phyloP scores from a whole-genome alignment of 2,113 vertebrate genomes.

The Romanogobio albipinnatus region DNA sequence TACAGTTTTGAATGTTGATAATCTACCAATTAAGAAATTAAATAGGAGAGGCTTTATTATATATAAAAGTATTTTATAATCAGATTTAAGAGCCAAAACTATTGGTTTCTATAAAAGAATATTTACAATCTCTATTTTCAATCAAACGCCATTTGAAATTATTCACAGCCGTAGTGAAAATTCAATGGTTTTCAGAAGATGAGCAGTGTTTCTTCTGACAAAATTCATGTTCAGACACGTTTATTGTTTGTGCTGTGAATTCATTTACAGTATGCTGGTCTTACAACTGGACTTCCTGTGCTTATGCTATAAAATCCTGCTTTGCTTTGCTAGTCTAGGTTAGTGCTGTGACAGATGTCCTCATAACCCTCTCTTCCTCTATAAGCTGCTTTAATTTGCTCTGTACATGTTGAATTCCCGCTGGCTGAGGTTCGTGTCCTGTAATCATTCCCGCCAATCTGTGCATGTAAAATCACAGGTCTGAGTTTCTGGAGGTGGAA shows the following conservation, averaged over 20 bases:
- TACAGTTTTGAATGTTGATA: neutral
- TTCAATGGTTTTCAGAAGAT: neutral
- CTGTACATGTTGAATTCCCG: neutral
- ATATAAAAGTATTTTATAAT: neutral
- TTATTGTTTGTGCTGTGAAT: neutral
- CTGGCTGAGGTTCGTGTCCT: neutral
- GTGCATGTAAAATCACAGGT: constrained; percentile 11
- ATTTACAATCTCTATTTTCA: neutral
- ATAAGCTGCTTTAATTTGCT: constrained; percentile 15
- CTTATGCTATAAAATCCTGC: constrained; percentile 5
- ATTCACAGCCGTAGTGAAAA: neutral
- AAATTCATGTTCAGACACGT: neutral
- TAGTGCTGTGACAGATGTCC: neutral
- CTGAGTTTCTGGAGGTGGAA: neutral
- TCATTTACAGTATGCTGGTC: neutral
- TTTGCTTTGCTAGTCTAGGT: neutral
- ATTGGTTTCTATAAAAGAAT: neutral
- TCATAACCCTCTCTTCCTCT: constrained; percentile 2
- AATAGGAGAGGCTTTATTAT: neutral
- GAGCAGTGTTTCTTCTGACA: neutral
- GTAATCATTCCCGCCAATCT: constrained; percentile 4
- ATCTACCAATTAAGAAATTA: neutral
- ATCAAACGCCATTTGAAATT: neutral
- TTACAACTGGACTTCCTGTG: neutral
- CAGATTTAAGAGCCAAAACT: neutral